Base-by-base conservation (phyloP, 2,888 invertebrate genomes). In the Drosophila neutralis region DNA sequence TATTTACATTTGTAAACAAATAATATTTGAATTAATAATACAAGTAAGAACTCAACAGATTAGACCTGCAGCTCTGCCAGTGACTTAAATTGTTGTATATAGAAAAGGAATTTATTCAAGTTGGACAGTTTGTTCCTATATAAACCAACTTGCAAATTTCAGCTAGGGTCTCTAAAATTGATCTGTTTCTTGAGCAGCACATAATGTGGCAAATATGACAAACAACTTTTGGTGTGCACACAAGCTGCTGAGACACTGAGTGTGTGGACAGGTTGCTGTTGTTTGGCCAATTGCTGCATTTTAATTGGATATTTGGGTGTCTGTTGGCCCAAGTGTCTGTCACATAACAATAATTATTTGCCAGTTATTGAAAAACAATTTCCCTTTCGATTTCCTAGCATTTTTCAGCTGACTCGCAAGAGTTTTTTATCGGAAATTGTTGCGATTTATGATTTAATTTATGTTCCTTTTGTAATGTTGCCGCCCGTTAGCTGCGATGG, bases 391-490 rank as follows among this genome's bases (percentile, higher is more conserved):
- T 87, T 87, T 87, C 89, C 89, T 71, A 68, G 73, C 73, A 70
- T 76, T 77, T 84, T 82, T 79, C 68, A 58, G 48, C 58, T 51
- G 49, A 54, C 69, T 64, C 61, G 54, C 59, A 66, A 71, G 71
- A 78, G 75, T 69, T 74, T 83, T 82, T 73, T 57, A 62, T 68
- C 84, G 86, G 89, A 87, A 89, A 89, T 85, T 85, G 80, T 76
- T 80, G 83, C 85, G 87, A 89, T 87, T 89, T 89, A 85, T 87
- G 87, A 89, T 87, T 87, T 83, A 89, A 87, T 87, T 87, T 87
- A 89, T 87, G 87, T 84, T 83, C 82, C 60, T 76, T 84, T 45
- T 69, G 84, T 82, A 85, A 87, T 87, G 73, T 67, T 64, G 68
- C 62, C 60, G 54, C 52, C 69, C 67, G 59, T 64, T 68, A 58